Percentiles rank a stretch among this genome's conserved stretches.
Conservation (phyloP, 2,797 vertebrate species). For the Amphiprion clarkii region DNA sequence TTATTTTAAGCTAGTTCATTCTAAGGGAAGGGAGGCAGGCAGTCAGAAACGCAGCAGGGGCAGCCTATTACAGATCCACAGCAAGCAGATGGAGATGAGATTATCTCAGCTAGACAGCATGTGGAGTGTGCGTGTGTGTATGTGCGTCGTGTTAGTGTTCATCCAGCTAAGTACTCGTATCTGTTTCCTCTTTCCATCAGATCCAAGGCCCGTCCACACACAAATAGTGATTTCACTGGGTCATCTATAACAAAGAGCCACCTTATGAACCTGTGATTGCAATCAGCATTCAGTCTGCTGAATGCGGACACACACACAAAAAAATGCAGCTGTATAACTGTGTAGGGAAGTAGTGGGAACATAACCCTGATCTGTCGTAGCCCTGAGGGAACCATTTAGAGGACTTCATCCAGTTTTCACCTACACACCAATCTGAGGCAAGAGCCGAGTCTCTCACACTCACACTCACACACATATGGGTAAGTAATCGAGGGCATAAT, state of each 20-base stretch:
- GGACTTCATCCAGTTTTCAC: constrained; percentile 43
- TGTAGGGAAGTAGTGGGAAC: constrained; percentile 12
- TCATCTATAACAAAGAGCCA: constrained; percentile 30
- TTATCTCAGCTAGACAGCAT: constrained; percentile 78
- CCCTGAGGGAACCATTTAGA: constrained; percentile 34
- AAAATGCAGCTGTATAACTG: not conserved
- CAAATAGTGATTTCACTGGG: constrained; percentile 38
- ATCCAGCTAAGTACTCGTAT: constrained; percentile 57
- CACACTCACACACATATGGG: constrained; percentile 41
- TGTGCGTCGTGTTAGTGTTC: constrained; percentile 23
- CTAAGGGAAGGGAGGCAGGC: constrained; percentile 50
- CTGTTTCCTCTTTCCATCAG: constrained; percentile 67
- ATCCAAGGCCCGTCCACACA: constrained; percentile 29
- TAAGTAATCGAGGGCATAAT: constrained; percentile 42
- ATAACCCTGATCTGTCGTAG: constrained; percentile 22
- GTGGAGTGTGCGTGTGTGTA: constrained; percentile 48
- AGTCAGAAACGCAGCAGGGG: constrained; percentile 68
- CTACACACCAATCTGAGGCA: constrained; percentile 38
- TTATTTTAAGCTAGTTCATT: constrained; percentile 64
- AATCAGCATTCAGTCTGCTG: constrained; percentile 13
- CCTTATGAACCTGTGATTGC: constrained; percentile 31
- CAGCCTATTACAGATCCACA: constrained; percentile 71
- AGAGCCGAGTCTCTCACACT: constrained; percentile 32
- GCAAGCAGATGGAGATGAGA: constrained; percentile 83
- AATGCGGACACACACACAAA: not conserved